A percentile compares a stretch with the other conserved stretches of the same genome.
Evolutionary conservation across 2,113 vertebrate species (phyloP).

Genomic region (Microtus richardsoni): DNA sequence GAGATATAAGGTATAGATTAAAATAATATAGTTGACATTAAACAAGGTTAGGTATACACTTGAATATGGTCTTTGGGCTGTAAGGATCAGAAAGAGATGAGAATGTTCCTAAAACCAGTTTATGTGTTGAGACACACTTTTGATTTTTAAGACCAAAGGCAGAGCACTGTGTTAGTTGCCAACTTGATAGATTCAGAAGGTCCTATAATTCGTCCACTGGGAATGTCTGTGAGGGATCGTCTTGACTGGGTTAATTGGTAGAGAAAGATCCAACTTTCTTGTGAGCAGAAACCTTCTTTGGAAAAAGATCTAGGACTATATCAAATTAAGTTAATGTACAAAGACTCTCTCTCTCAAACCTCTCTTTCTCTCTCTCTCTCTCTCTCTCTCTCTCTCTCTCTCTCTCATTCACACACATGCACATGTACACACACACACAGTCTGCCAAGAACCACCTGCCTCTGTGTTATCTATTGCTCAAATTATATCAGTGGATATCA

Average conservation of each 20-base stretch:
- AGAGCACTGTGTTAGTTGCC: background rate
- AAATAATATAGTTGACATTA: background rate
- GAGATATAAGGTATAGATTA: background rate
- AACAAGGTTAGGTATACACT: background rate
- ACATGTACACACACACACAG: too few species aligned
- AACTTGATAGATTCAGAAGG: background rate
- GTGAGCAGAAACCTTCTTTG: background rate
- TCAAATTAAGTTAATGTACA: background rate
- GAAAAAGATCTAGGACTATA: background rate
- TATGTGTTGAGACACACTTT: background rate
- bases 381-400: too few species aligned
- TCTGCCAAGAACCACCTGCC: background rate
- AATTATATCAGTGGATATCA: background rate
- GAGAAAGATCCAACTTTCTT: background rate
- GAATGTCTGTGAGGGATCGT: background rate
- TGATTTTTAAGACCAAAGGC: background rate
- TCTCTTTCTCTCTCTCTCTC: too few species aligned
- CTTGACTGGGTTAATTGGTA: background rate
- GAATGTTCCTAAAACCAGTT: background rate
- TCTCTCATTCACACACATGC: too few species aligned
- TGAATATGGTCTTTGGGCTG: background rate
- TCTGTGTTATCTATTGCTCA: background rate
- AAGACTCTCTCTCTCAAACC: background rate
- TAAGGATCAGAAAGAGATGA: background rate
- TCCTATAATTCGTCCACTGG: background rate